Percentiles rank a stretch among this genome's conserved stretches.
These are phyloP conservation scores for Bergia sp. DNA, from an alignment of 92 coral and sea anemone genomes.

Conservation along the genomic window DNA sequence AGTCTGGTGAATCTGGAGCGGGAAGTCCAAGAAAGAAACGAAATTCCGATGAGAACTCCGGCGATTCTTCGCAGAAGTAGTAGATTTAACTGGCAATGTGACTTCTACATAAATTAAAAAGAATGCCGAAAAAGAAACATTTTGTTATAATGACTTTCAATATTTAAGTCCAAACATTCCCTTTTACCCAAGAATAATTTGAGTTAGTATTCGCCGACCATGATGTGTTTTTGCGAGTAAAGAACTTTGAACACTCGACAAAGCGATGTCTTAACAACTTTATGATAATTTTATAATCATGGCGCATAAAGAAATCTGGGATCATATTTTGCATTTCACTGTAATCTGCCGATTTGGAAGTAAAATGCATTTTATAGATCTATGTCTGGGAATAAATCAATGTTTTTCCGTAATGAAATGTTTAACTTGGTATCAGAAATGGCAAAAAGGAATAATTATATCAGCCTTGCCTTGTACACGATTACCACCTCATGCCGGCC, in stretches of 20 bases:
- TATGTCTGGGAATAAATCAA: too few species aligned
- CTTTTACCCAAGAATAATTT: neutral
- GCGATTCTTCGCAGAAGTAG: neutral
- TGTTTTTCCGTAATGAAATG: too few species aligned
- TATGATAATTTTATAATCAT: too few species aligned
- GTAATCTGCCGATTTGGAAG: neutral
- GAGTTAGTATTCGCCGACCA: neutral
- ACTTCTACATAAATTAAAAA: neutral
- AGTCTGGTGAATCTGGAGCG: neutral
- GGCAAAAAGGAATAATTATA: too few species aligned
- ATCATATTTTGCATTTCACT: neutral
- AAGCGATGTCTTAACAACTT: neutral
- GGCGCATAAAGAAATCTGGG: neutral
- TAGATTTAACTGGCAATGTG: neutral
- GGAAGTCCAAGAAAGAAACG: neutral
- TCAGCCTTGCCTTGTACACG: too few species aligned
- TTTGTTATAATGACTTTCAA: neutral
- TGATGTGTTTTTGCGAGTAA: neutral
- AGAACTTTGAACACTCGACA: neutral
- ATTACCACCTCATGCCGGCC: too few species aligned
- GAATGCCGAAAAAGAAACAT: neutral
- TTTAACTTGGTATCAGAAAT: too few species aligned
- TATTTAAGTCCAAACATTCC: neutral
- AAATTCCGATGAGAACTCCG: neutral
- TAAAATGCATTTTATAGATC: too few species aligned